Conservation (phyloP, 2,113 vertebrate species). For the Arothron firmamentum region DNA sequence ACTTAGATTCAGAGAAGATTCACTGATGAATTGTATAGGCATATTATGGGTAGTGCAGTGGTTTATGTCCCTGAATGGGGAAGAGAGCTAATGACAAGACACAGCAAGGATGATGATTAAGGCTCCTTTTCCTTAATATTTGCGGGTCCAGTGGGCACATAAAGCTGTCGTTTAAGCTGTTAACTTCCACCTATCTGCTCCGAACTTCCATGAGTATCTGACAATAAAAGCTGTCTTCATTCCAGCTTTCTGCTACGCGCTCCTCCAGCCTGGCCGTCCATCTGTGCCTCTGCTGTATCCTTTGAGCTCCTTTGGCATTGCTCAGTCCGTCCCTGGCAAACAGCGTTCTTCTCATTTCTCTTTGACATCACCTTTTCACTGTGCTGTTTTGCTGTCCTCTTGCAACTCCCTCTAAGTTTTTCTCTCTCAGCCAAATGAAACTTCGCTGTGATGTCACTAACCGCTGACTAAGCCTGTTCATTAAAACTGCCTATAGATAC, state of each 20-base stretch:
- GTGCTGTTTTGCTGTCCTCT: constrained; percentile 24
- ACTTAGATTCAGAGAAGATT: no score
- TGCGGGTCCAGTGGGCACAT: constrained; percentile 52
- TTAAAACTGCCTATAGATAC: constrained; percentile 58
- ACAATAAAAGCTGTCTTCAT: constrained; percentile 44
- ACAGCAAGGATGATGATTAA: constrained; percentile 45
- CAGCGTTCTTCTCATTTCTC: constrained; percentile 40
- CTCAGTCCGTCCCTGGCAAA: constrained; percentile 51
- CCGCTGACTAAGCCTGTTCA: constrained; percentile 62
- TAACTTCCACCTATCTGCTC: constrained; percentile 52
- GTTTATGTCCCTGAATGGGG: constrained; percentile 64
- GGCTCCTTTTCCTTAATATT: constrained; percentile 68
- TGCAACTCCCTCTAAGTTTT: constrained; percentile 30
- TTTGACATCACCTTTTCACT: constrained; percentile 40
- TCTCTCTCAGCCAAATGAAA: constrained; percentile 56
- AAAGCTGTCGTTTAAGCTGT: constrained; percentile 60
- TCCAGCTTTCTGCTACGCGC: constrained; percentile 41
- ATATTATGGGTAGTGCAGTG: constrained; percentile 22
- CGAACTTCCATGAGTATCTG: constrained; percentile 41
- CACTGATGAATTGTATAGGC: no score
- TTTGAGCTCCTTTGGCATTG: constrained; percentile 11
- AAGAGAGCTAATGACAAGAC: constrained; percentile 52
- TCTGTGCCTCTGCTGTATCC: constrained; percentile 31
- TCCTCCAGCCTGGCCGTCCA: constrained; percentile 23
- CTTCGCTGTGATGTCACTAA: constrained; percentile 49